Evolutionary conservation across 2,888 invertebrate genomes (phyloP).

Genomic region (Eupithecia subumbrata): DNA sequence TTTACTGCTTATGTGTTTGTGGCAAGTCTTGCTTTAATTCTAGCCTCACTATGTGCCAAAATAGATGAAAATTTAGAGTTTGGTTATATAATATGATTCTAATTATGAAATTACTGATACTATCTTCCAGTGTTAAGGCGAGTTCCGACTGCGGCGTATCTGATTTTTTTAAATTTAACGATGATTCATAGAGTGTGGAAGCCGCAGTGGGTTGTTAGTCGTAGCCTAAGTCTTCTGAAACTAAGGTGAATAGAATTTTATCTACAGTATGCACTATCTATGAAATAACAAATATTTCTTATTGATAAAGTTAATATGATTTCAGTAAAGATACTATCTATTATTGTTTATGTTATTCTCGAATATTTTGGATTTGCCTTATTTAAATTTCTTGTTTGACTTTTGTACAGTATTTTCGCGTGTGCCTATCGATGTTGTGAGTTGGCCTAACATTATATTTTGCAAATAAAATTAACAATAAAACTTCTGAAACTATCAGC

Average conservation of each 20-base stretch:
- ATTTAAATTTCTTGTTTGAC: neutral
- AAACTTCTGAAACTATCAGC: neutral
- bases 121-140: slow-evolving; percentile 32
- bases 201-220: neutral
- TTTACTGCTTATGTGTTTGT: slow-evolving; percentile 41
- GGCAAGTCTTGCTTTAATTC: slow-evolving; percentile 36
- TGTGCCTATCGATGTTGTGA: slow-evolving; percentile 60
- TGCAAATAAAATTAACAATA: slow-evolving; percentile 41
- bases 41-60: slow-evolving; percentile 36
- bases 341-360: neutral
- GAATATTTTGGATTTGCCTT: neutral
- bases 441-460: slow-evolving; percentile 52
- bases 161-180: neutral
- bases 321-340: neutral
- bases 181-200: neutral
- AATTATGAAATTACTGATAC: slow-evolving; percentile 52
- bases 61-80: slow-evolving; percentile 18
- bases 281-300: neutral
- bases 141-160: neutral
- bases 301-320: neutral
- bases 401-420: slow-evolving; percentile 43
- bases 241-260: neutral
- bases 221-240: neutral
- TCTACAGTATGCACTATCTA: neutral
- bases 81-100: slow-evolving; percentile 16